Evolutionary conservation across 2,113 vertebrate genomes (phyloP), one percentile per base, ranked within the genome.

Genomic region (Narcine bancroftii): DNA sequence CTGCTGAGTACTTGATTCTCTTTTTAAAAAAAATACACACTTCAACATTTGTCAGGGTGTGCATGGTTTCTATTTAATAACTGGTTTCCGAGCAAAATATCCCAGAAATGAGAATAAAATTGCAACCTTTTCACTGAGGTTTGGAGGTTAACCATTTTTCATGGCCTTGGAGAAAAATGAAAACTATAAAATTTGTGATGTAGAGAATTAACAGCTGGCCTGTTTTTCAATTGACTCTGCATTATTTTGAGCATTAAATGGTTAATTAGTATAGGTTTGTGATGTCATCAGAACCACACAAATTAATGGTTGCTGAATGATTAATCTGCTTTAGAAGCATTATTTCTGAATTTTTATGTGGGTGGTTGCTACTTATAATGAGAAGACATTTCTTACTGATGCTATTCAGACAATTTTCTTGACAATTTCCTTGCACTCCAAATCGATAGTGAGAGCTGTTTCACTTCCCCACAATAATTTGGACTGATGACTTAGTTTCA

Each of bases 231-330:
- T 47, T 79, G 45, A 77, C 45, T 42, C 45, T 47, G 26, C 24
- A 29, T 83, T 83, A 83, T 83, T 83, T 83, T 83, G 79, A 83
- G 79, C 47, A 83, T 83, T 47, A 83, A 29, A 53, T 83, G 79
- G 29, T 83, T 83, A 83, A 83, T 83, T 83, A 47, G 26, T n/a
- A 50, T 33, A 33, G 79, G 47, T 83, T 83, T 83, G 10, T 83
- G 79, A 53, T 50, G 47, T 56, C 79, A 83, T 83, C 47, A 53
- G 79, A 83, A 33, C 47, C 79, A 60, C 53, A 42, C 81, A 87
- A 36, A 87, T 87, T 36, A 87, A 87, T 60, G 53, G 81, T 21
- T 60, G 56, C 53, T 87, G 53, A n/a, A 36, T 56, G 56, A 63
- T 87, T 60, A 60, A 36, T 26, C n/a, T 87, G 15, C 81, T 36